phyloP scores from a whole-genome alignment of 2,797 vertebrate genomes.

The Chaunax sp. region DNA sequence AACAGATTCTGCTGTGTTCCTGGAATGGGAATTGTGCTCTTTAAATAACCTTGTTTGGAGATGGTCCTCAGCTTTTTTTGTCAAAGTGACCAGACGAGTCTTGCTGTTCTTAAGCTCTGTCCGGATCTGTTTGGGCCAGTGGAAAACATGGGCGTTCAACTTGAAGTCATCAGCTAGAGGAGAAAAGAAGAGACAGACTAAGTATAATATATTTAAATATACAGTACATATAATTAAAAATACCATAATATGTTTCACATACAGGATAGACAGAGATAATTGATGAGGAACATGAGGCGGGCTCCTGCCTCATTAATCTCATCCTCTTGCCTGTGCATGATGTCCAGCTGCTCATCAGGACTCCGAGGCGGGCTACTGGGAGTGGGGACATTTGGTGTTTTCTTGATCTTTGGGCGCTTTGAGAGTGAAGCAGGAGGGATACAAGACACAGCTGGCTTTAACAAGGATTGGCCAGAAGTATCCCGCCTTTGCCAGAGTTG shows the following conservation, averaged over 20 bases:
- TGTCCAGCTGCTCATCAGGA: too few species aligned
- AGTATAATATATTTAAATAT: neutral
- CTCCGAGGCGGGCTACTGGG: too few species aligned
- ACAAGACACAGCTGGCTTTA: too few species aligned
- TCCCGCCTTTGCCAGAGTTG: too few species aligned
- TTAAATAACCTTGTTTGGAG: constrained; percentile 84
- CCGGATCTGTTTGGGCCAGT: constrained; percentile 88
- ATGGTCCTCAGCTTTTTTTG: constrained; percentile 74
- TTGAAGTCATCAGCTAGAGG: constrained; percentile 87
- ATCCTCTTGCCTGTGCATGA: constrained; percentile 81
- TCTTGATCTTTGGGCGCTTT: too few species aligned
- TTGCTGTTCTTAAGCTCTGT: constrained; percentile 82
- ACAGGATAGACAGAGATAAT: constrained; percentile 87
- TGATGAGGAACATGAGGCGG: constrained; percentile 88
- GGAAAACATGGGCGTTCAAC: constrained; percentile 87
- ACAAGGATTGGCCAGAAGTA: too few species aligned
- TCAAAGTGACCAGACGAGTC: constrained; percentile 67
- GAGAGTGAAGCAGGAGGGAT: too few species aligned
- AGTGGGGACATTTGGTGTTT: too few species aligned
- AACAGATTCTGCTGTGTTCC: too few species aligned
- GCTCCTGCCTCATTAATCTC: constrained; percentile 82
- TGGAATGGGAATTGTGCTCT: too few species aligned
- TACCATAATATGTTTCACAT: constrained; percentile 42
- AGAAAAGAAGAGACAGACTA: neutral
- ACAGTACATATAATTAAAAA: neutral